Conservation (phyloP, 2,113 vertebrate species). For the Hippolais icterina region DNA sequence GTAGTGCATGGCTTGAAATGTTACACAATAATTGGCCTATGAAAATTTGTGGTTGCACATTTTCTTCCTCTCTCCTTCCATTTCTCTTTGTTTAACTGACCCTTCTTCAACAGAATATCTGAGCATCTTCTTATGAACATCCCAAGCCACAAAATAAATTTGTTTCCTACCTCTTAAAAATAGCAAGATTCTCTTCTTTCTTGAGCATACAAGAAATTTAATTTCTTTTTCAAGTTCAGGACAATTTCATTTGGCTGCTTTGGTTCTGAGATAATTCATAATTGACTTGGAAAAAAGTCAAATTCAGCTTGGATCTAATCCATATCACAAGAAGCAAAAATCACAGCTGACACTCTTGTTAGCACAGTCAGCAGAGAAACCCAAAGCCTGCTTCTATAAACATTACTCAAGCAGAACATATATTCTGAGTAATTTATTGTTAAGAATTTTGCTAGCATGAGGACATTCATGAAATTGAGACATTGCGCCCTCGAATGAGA, state of each 20-base stretch:
- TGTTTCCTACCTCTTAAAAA: neutral
- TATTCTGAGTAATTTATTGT: neutral
- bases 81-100: neutral
- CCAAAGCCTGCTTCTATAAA: slow-evolving; percentile 3
- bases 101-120: neutral
- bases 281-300: slow-evolving; percentile 59
- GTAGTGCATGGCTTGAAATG: neutral
- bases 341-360: slow-evolving; percentile 49
- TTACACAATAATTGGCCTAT: neutral
- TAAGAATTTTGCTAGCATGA: neutral
- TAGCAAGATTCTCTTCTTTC: neutral
- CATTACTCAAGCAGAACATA: slow-evolving; percentile 12
- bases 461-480: neutral
- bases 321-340: slow-evolving; percentile 41
- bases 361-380: slow-evolving; percentile 38
- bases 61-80: neutral
- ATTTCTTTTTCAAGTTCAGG: slow-evolving; percentile 23
- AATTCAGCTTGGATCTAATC: slow-evolving; percentile 41
- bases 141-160: neutral
- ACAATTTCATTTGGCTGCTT: slow-evolving; percentile 32
- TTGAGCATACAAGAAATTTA: neutral
- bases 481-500: neutral
- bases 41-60: neutral
- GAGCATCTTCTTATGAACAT: neutral
- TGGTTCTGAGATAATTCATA: slow-evolving; percentile 48